Evolutionary conservation across 2,797 vertebrate species (phyloP).

Genomic region (Podarcis lilfordi): DNA sequence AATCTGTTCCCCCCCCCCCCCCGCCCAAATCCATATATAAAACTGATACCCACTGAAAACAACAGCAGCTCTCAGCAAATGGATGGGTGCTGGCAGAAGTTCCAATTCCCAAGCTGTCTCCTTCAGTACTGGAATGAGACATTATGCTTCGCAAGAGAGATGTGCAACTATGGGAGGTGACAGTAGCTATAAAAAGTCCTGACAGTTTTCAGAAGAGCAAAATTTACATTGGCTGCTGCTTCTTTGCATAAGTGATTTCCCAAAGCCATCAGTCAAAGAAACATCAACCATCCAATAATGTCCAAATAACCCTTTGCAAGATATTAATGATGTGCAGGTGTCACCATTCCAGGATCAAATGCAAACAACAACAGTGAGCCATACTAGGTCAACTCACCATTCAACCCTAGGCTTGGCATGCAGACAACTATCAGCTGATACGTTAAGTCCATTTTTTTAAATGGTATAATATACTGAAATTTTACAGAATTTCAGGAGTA

Average conservation of each 20-base stretch:
- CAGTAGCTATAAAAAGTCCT: constrained; percentile 72
- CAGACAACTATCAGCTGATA: background rate
- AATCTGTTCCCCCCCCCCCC: background rate
- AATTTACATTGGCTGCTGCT: constrained; percentile 68
- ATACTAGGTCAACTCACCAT: background rate
- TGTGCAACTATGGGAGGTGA: constrained; percentile 63
- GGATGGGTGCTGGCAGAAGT: background rate
- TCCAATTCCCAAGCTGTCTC: constrained; percentile 64
- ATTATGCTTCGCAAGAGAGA: constrained; percentile 55
- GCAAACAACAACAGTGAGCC: background rate
- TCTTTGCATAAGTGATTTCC: constrained; percentile 69
- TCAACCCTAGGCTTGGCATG: constrained; percentile 22
- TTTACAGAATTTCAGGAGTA: background rate
- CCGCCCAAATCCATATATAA: constrained; percentile 15
- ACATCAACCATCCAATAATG: background rate
- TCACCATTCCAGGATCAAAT: constrained; percentile 36
- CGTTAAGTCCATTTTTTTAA: background rate
- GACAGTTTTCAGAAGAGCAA: constrained; percentile 56
- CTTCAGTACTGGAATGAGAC: constrained; percentile 58
- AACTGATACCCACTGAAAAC: constrained; percentile 23
- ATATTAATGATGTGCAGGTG: constrained; percentile 13
- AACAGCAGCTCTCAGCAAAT: background rate
- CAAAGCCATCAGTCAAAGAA: constrained; percentile 63
- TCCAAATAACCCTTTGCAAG: constrained; percentile 44
- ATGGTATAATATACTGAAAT: background rate